Conservation (phyloP, 2,797 vertebrate genomes). For the Rhinella marina region DNA sequence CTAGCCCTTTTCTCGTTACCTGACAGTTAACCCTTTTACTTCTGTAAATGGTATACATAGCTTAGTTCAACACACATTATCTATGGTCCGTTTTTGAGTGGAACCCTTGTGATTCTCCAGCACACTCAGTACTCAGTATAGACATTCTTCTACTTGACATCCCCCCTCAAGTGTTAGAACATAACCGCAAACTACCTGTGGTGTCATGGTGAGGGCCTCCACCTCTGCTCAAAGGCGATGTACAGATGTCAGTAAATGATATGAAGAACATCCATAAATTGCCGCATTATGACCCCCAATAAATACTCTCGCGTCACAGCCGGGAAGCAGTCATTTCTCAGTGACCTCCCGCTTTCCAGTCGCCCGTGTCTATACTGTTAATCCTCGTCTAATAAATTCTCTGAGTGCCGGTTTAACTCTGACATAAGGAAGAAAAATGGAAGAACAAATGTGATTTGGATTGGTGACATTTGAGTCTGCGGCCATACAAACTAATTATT, state of each 20-base stretch:
- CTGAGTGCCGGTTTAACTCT: not conserved
- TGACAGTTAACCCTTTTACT: too few species aligned
- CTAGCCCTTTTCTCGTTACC: too few species aligned
- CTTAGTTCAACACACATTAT: too few species aligned
- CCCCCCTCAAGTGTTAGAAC: too few species aligned
- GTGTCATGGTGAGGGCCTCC: not conserved
- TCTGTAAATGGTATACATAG: too few species aligned
- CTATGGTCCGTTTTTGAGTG: too few species aligned
- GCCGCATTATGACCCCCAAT: not conserved
- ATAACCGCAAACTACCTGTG: not conserved
- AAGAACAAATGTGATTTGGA: conserved; percentile 1
- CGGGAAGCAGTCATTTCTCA: not conserved
- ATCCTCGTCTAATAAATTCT: conserved; percentile 9
- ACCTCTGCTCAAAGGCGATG: not conserved
- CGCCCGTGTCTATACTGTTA: not conserved
- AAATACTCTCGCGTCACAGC: conserved; percentile 5
- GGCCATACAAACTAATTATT: conserved; percentile 33
- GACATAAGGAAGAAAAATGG: conserved; percentile 25
- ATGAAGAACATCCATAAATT: not conserved
- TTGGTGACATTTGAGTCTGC: not conserved
- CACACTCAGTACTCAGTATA: too few species aligned
- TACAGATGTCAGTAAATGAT: not conserved
- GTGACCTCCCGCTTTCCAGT: not conserved
- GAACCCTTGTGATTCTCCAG: too few species aligned
- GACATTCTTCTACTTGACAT: too few species aligned